These are phyloP conservation scores for Chroicocephalus ridibundus DNA, from an alignment of 2,113 vertebrate genomes.

Conservation along the genomic window DNA sequence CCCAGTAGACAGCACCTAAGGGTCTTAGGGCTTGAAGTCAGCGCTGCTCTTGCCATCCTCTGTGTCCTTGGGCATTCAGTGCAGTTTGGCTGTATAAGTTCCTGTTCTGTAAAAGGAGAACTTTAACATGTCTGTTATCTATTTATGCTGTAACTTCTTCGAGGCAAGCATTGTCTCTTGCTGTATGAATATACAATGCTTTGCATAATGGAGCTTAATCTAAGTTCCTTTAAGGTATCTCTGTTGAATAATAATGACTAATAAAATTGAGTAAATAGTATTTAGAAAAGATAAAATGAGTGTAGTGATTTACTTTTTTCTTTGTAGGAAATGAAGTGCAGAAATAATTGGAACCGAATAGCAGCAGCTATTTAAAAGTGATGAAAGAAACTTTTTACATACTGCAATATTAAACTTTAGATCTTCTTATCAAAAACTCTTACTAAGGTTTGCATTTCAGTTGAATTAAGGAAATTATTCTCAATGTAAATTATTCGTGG, in stretches of 20 bases:
- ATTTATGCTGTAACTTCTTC: neutral
- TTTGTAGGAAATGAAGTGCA: conserved; percentile 1
- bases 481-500: neutral
- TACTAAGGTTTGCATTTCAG: neutral
- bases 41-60: neutral
- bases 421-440: neutral
- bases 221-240: neutral
- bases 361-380: neutral
- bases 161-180: neutral
- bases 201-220: conserved; percentile 4
- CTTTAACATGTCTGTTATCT: neutral
- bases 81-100: neutral
- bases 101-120: neutral
- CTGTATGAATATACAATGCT: neutral
- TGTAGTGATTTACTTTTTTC: neutral
- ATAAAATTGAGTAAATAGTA: neutral
- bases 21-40: neutral
- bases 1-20: neutral
- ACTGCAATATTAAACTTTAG: neutral
- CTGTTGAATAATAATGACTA: conserved; percentile 27
- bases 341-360: conserved; percentile 3
- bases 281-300: conserved; percentile 8
- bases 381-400: neutral
- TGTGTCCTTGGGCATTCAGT: neutral
- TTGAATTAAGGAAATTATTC: neutral